Percentiles rank a stretch among this genome's conserved stretches.
Conservation (phyloP, 2,797 vertebrate species). For the Mionectes olivaceus region DNA sequence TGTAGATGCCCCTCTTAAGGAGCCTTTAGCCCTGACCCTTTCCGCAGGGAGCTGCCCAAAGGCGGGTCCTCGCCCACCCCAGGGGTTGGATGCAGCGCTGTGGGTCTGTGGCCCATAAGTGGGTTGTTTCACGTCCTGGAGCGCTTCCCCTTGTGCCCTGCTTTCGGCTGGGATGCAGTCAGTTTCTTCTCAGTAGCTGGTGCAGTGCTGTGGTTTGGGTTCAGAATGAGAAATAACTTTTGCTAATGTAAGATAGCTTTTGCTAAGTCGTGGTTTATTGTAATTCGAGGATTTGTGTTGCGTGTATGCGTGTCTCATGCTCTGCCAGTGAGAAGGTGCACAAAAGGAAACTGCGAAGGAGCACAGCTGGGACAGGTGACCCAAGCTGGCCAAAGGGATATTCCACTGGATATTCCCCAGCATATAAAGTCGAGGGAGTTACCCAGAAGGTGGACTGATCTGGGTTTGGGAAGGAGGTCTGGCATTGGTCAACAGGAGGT, state of each 20-base stretch:
- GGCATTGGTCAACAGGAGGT: background rate
- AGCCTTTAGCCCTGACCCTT: accelerated
- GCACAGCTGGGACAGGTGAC: background rate
- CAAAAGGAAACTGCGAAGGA: background rate
- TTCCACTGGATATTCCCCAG: background rate
- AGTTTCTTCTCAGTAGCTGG: background rate
- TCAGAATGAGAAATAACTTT: background rate
- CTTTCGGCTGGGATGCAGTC: background rate
- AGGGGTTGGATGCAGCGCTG: accelerated
- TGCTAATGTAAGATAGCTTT: too few relatives aligned
- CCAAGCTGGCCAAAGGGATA: background rate
- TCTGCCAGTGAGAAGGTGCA: background rate
- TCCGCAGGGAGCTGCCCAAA: background rate
- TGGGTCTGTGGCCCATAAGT: accelerated
- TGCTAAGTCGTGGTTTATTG: background rate
- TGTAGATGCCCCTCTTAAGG: too few relatives aligned
- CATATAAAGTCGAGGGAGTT: background rate
- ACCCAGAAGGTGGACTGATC: too few relatives aligned
- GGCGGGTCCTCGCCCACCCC: background rate
- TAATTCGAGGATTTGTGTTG: too few relatives aligned
- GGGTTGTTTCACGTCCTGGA: background rate
- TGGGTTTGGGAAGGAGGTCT: background rate
- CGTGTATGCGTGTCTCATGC: background rate
- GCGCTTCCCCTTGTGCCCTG: background rate
- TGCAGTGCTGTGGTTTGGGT: background rate